A percentile compares a stretch with the other conserved stretches of the same genome.
Conservation (phyloP, 2,113 vertebrate genomes). For the Phalacrocorax aristotelis region DNA sequence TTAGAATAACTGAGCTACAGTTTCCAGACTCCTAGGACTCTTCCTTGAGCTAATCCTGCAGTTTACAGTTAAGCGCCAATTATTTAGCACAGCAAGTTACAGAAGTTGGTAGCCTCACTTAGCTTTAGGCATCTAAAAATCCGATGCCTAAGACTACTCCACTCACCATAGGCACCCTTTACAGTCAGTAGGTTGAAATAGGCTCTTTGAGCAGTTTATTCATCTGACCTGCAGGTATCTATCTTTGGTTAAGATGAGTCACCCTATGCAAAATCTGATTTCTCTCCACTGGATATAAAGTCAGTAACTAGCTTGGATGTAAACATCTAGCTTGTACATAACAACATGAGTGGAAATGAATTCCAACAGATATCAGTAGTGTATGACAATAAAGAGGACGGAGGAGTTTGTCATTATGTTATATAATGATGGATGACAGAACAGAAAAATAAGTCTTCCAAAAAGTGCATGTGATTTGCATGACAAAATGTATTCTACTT, state of each 20-base stretch:
- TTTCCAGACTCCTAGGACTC: neutral
- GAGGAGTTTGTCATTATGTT: neutral
- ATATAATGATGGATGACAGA: neutral
- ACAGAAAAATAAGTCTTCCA: neutral
- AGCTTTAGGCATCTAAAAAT: neutral
- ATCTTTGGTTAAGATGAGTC: neutral
- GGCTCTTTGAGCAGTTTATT: neutral
- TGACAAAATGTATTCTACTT: neutral
- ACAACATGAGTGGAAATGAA: neutral
- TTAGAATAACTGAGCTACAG: neutral
- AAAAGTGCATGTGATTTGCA: neutral
- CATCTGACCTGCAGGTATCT: neutral
- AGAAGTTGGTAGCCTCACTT: neutral
- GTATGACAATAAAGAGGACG: neutral
- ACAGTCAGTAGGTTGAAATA: neutral
- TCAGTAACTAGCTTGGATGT: neutral
- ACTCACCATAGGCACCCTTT: neutral
- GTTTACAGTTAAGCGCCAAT: fast-evolving
- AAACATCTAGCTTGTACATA: neutral
- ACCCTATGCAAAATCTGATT: neutral
- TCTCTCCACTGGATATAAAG: neutral
- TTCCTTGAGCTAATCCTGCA: neutral
- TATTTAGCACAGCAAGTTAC: neutral
- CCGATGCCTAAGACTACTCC: neutral
- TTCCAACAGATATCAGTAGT: neutral